Conservation (phyloP, 2,797 vertebrate genomes). For the Hozukius guyotensis region DNA sequence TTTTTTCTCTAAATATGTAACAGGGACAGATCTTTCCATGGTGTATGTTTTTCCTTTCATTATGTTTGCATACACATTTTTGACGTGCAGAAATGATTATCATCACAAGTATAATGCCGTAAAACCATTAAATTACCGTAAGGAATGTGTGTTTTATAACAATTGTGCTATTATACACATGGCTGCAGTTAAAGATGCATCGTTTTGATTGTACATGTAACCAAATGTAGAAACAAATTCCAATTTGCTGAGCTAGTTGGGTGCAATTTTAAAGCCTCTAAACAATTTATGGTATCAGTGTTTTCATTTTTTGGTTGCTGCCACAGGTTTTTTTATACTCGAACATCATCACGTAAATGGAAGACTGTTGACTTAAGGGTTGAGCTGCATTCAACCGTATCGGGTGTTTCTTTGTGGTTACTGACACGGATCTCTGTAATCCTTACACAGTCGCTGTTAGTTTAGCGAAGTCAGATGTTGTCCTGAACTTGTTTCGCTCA, state of each 20-base stretch:
- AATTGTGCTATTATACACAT: conserved; percentile 1
- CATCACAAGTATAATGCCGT: neutral
- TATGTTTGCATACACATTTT: conserved; percentile 53
- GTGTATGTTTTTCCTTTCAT: conserved; percentile 65
- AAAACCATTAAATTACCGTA: conserved; percentile 16
- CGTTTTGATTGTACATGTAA: conserved; percentile 1
- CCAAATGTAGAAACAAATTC: neutral
- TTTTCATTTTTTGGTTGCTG: neutral
- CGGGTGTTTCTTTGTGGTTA: conserved; percentile 48
- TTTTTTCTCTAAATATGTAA: conserved; percentile 53
- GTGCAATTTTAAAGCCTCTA: conserved; percentile 2
- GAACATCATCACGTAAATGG: neutral
- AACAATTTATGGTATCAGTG: neutral
- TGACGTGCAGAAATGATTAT: conserved; percentile 54
- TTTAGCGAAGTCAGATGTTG: conserved; percentile 53
- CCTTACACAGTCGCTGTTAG: conserved; percentile 38
- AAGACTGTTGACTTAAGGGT: conserved; percentile 35
- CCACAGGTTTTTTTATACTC: conserved; percentile 26
- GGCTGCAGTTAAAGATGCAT: neutral
- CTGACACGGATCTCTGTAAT: conserved; percentile 54
- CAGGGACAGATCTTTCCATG: conserved; percentile 42
- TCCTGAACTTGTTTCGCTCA: conserved; percentile 48
- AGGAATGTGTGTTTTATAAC: conserved; percentile 20
- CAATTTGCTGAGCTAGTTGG: neutral
- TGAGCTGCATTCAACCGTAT: conserved; percentile 42